Base-by-base conservation (phyloP, 2,113 vertebrate genomes). In the Esox niger region DNA sequence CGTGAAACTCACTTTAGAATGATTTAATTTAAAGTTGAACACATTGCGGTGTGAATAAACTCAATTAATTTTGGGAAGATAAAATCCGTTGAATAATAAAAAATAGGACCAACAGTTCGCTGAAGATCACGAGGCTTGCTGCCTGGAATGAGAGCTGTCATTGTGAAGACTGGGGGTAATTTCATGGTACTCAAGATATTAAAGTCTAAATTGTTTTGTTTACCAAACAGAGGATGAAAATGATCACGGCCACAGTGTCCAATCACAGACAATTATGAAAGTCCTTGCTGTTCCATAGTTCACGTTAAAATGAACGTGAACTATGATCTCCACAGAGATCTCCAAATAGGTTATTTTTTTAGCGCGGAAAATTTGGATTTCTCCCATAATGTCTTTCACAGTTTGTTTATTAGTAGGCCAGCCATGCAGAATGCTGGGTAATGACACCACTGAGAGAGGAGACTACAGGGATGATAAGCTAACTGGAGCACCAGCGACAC, bases 401-500 rank as follows among this genome's bases (percentile, higher is more conserved):
- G 77, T 76, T 62, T 75, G 75, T 71, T 78, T 74, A 78, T 84
- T 76, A 79, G 71, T 49, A 29, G 38, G 38, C 75, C 77, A 82
- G 73, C 73, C 75, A 76, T 78, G 82, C 78, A 79, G 77, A 78
- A 82, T 78, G 70, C 65, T 62, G 62, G 74, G 72, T 80, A 82
- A 84, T 82, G 82, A 79, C 77, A 82, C 75, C 70, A 65, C 67
- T 20, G 77, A 76, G 79, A 62, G 75, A 71, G 65, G 46, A 75
- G 49, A 66, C 69, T 79, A 78, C 68, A 80, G 78, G 75, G 75
- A 78, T 68, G 67, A 78, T 82, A 80, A 75, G 80, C 80, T 82
- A 84, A 76, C 75, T 80, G 57, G 75, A 74, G 77, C 80, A 73
- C 60, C 47, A 62, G 68, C 69, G 57, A 66, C 79, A 71, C 23